Evolutionary conservation across 1,140 invertebrate species (phyloP).

Genomic region (Sarcophaga peregrina): DNA sequence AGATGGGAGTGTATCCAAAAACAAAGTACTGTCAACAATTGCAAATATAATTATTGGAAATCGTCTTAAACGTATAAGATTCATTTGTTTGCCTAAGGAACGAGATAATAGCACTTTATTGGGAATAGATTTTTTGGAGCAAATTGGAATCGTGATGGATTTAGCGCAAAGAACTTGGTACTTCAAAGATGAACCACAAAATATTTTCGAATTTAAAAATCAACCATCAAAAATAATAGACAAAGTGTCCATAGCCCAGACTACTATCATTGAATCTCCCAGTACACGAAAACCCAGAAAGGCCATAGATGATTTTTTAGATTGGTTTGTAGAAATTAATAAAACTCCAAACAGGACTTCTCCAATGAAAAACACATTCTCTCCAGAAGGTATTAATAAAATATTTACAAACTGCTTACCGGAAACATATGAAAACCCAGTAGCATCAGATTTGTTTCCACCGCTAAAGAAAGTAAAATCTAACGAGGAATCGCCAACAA

Average conservation of each 20-base stretch:
- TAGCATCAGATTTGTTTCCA: constrained; percentile 11
- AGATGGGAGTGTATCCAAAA: constrained; percentile 3
- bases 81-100: constrained; percentile 38
- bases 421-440: not conserved
- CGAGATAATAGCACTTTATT: constrained; percentile 35
- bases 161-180: constrained; percentile 34
- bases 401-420: not conserved
- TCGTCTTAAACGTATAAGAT: constrained; percentile 26
- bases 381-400: not conserved
- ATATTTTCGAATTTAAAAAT: constrained; percentile 4
- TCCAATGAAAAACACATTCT: not conserved
- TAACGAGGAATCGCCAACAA: not conserved
- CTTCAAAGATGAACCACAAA: constrained; percentile 35
- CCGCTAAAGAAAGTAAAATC: not conserved
- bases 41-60: constrained; percentile 20
- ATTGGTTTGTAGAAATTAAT: too few species aligned
- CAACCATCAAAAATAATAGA: not conserved
- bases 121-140: constrained; percentile 40
- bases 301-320: not conserved
- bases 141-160: constrained; percentile 19
- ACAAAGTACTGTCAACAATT: too few species aligned
- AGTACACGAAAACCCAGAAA: not conserved
- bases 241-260: too few species aligned
- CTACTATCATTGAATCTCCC: not conserved
- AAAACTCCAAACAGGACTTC: not conserved